Evolutionary conservation across 2,888 invertebrate species (phyloP), one percentile per base, ranked within the genome.

Genomic region (Ichneumoninae sp.): DNA sequence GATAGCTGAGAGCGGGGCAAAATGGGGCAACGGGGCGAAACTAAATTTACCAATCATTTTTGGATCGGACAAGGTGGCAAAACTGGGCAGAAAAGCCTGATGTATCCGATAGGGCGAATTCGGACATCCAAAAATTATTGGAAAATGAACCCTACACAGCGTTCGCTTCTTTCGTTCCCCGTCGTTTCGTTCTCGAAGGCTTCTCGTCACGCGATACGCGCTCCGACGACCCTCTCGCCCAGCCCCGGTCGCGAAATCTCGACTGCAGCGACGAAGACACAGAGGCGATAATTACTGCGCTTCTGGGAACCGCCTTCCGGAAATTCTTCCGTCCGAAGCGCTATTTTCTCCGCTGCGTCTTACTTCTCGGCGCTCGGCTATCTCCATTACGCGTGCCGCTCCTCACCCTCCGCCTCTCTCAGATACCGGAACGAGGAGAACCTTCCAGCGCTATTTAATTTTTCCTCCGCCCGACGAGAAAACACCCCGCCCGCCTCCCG

Each of bases 241-340:
- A 1, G 65, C 16, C 54, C 19, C 22, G n/a, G 16, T 50, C 65
- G 16, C 13, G 30, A 66, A 22, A 30, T 26, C 50, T 76, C 50
- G 52, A 50, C 71, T 65, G 52, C 52, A 30, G 44, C 19, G 30
- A 52, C 69, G 30, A 73, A 66, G 63, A 54, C 33, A 73, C 76
- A 52, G 73, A 50, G 60, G 69, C 73, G 81, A 84, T 84, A 84
- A 84, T 81, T 84, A 81, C 77, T 68, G 54, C 52, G 66, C 71
- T 44, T 60, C 70, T 71, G 70, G 30, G 57, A 76, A 66, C 68
- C 68, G 30, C 57, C 57, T 44, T 60, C 66, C 81, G 81, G 63
- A 84, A 84, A 81, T 84, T 81, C 83, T 77, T 85, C 60, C 54
- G 76, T 8, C 68, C 19, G 57, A 57, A 73, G 63, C 52, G 50